Evolutionary conservation across 2,888 invertebrate genomes (phyloP).

Genomic region (Biston stratarius): DNA sequence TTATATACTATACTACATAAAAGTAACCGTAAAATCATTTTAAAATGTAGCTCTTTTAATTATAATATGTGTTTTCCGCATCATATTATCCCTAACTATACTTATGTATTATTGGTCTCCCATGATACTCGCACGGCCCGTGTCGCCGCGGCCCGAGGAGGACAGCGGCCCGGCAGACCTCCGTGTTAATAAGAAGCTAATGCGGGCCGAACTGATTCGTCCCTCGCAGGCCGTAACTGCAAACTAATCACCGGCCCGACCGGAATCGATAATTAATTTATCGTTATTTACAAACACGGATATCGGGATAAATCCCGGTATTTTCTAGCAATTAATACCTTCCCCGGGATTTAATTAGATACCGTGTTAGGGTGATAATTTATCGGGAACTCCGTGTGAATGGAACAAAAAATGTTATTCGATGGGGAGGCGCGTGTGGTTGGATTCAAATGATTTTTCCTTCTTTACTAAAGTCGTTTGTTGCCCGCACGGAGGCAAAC

Average conservation of each 20-base stretch:
- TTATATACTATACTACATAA: no score
- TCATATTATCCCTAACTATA: no score
- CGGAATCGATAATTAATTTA: conserved; percentile 43
- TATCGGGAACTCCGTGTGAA: conserved; percentile 10
- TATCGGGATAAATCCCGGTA: conserved; percentile 30
- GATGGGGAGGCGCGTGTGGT: neutral
- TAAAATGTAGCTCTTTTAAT: no score
- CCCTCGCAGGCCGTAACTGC: conserved; percentile 19
- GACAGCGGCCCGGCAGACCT: neutral
- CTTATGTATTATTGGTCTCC: no score
- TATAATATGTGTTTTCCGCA: no score
- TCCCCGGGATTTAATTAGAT: conserved; percentile 39
- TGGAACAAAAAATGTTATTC: conserved; percentile 7
- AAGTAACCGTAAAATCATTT: no score
- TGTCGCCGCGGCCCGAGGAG: neutral
- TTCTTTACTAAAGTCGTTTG: neutral
- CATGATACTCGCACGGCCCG: no score
- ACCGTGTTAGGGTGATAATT: conserved; percentile 28
- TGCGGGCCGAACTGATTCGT: neutral
- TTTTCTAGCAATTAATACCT: conserved; percentile 43
- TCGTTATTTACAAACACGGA: conserved; percentile 38
- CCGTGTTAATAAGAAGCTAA: conserved; percentile 5
- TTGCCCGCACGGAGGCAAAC: no score
- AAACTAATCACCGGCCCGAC: conserved; percentile 23
- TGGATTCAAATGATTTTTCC: no score